These are phyloP conservation scores for Bucco capensis DNA, from an alignment of 2,113 vertebrate genomes.

Conservation along the genomic window DNA sequence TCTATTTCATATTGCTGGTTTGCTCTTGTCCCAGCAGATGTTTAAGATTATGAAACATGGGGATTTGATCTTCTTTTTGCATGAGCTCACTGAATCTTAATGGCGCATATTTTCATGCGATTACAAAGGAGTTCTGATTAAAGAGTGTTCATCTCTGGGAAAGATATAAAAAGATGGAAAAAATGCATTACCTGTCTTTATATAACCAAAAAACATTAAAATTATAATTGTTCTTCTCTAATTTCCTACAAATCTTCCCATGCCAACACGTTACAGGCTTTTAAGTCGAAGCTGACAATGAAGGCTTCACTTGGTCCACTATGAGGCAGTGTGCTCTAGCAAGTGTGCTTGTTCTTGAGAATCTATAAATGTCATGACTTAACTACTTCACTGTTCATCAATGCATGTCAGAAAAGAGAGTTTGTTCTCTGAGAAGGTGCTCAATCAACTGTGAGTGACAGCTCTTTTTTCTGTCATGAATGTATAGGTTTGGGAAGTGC, in stretches of 20 bases:
- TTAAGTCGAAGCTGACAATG: background rate
- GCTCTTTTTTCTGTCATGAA: background rate
- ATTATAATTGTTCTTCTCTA: background rate
- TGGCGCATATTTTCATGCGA: background rate
- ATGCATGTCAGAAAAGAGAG: slow-evolving; percentile 20
- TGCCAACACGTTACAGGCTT: background rate
- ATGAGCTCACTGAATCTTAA: background rate
- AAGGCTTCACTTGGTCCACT: background rate
- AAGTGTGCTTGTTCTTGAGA: background rate
- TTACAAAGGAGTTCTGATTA: background rate
- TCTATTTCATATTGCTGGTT: background rate
- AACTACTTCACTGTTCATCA: slow-evolving; percentile 40
- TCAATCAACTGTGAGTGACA: slow-evolving; percentile 19
- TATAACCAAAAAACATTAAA: background rate
- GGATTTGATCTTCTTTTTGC: background rate
- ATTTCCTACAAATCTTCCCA: background rate
- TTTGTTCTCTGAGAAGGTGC: background rate
- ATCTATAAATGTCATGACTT: slow-evolving; percentile 6
- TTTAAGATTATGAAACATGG: background rate
- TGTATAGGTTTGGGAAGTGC: background rate
- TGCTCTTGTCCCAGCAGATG: background rate
- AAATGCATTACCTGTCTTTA: background rate
- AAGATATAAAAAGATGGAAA: background rate
- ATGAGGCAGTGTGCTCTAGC: background rate
- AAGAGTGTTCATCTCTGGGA: background rate